phyloP scores from a whole-genome alignment of 2,888 invertebrate species.

The Tipula helvola region DNA sequence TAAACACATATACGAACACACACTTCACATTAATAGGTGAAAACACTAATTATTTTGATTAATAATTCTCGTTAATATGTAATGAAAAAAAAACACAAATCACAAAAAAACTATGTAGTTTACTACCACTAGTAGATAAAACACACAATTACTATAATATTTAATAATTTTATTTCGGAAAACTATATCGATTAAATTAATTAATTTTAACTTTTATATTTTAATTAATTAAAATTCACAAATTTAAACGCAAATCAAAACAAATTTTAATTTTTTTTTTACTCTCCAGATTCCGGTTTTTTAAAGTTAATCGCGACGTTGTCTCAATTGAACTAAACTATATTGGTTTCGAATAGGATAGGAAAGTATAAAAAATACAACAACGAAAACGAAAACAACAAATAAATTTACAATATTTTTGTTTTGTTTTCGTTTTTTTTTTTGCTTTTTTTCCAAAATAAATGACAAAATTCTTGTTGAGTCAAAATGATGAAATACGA shows the following conservation, averaged over 20 bases:
- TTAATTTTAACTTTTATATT: neutral
- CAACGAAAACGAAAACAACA: neutral
- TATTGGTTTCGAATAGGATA: neutral
- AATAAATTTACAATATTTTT: neutral
- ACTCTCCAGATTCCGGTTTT: neutral
- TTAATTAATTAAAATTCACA: neutral
- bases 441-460: neutral
- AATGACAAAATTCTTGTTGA: neutral
- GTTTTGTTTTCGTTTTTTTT: neutral
- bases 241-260: neutral
- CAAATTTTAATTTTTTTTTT: neutral
- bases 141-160: neutral
- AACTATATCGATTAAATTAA: neutral
- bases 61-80: neutral
- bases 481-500: neutral
- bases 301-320: neutral
- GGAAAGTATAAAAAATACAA: neutral
- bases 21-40: neutral
- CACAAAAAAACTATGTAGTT: neutral
- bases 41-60: neutral
- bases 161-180: neutral
- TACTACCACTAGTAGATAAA: neutral
- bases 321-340: slow-evolving; percentile 4
- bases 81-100: neutral
- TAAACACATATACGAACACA: neutral